phyloP scores from a whole-genome alignment of 2,113 vertebrate species.

The Actenoides hombroni region DNA sequence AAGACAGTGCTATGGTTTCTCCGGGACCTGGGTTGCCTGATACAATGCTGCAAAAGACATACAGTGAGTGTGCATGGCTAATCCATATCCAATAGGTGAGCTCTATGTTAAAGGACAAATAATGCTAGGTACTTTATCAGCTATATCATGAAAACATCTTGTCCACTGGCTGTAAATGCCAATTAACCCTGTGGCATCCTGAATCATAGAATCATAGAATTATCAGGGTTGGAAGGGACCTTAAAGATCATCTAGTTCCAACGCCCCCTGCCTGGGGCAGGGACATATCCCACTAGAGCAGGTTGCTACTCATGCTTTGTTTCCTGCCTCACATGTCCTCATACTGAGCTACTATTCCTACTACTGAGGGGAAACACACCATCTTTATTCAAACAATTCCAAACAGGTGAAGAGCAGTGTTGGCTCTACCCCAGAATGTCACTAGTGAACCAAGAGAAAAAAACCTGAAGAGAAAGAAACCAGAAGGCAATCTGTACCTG shows the following conservation, averaged over 20 bases:
- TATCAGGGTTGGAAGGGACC: too few species aligned
- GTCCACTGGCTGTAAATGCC: accelerated
- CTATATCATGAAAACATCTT: not conserved
- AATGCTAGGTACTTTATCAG: not conserved
- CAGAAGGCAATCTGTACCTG: not conserved
- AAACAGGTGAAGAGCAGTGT: not conserved
- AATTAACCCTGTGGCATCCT: not conserved
- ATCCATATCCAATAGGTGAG: accelerated
- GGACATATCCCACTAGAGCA: too few species aligned
- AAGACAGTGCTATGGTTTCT: slow-evolving; percentile 79
- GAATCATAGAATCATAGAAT: not conserved
- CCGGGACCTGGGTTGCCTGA: slow-evolving; percentile 69
- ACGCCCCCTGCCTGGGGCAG: too few species aligned
- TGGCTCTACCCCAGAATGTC: too few species aligned
- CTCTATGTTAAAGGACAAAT: not conserved
- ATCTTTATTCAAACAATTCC: not conserved
- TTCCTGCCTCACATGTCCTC: not conserved
- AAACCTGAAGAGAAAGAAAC: not conserved
- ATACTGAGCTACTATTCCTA: not conserved
- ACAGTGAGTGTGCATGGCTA: not conserved
- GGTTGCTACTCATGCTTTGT: not conserved
- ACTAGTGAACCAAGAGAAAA: not conserved
- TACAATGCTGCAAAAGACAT: slow-evolving; percentile 25
- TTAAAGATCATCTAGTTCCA: too few species aligned
- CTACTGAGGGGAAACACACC: not conserved